Percentiles rank a stretch among this genome's conserved stretches.
Evolutionary conservation across 2,888 invertebrate genomes (phyloP).

Genomic region (Ochropleura leucogaster): DNA sequence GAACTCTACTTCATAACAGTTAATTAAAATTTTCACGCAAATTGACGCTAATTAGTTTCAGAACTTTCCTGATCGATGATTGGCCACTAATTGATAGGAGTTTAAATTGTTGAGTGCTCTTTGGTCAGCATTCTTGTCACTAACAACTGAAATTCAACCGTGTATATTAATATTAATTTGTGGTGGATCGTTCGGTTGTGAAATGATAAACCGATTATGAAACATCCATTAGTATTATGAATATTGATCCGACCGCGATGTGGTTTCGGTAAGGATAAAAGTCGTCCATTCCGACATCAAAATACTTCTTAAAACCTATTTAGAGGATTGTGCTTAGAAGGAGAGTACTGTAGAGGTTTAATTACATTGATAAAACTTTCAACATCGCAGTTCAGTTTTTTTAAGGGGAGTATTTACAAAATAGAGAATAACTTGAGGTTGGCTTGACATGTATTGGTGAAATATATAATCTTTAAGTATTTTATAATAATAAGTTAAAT

Average conservation of each 20-base stretch:
- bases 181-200: neutral
- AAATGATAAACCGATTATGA: constrained; percentile 5
- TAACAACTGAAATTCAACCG: neutral
- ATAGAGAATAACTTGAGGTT: too few species aligned
- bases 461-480: too few species aligned
- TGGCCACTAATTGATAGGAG: neutral
- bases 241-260: neutral
- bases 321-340: neutral
- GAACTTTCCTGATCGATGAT: constrained; percentile 14
- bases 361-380: too few species aligned
- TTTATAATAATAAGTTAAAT: too few species aligned
- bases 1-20: neutral
- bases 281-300: neutral
- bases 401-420: too few species aligned
- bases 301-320: neutral
- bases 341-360: too few species aligned
- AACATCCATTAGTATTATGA: neutral
- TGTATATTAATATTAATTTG: neutral
- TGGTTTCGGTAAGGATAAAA: neutral
- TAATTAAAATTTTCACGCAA: neutral
- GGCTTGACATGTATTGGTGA: too few species aligned
- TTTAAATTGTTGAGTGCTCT: constrained; percentile 4
- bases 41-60: constrained; percentile 20
- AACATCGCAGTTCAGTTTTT: too few species aligned
- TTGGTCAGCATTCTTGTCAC: neutral